Evolutionary conservation across 2,888 invertebrate genomes (phyloP), one percentile per base, ranked within the genome.

Genomic region (Caenorhabditis macrosperma): DNA sequence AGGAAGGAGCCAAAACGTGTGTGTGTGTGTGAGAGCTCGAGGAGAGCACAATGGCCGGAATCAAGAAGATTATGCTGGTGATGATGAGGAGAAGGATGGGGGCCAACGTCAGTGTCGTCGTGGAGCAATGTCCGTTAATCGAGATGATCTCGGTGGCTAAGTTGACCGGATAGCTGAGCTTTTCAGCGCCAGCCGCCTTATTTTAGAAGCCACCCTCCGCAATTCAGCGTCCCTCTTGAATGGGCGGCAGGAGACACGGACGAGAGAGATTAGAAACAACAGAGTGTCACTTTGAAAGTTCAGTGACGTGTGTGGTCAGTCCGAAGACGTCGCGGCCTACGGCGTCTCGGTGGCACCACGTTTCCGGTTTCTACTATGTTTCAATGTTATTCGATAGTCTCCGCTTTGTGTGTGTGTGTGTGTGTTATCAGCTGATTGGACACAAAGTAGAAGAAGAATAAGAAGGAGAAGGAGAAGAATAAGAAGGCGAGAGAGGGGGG

Each of bases 341-440:
- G 41, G 30, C 74, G 74, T 64, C 72, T 46, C 54, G 63, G n/a
- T n/a, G n/a, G 28, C 44, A 57, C 55, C 54, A 64, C 26, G 64
- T 74, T 74, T 74, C 74, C 74, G 74, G 74, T 74, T 74, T 74
- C 74, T 59, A 74, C 74, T 74, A 64, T 46, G 74, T 74, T 74
- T 74, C 72, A 74, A 64, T 72, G 72, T 74, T 64, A 74, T 74
- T 74, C 59, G 74, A 74, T 74, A 74, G 74, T 63, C 63, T 69
- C 26, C 60, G 1, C 15, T 9, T 30, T 30, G 22, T 48, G 64
- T 63, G 64, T 74, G 50, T 66, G 28, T 30, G 22, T 48, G 64
- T 63, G 64, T 74, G 50, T 66, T 74, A 74, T 74, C 74, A 74
- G 74, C 64, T 74, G 74, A 74, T 74, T 72, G 12, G 61, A 54